These are phyloP conservation scores for Microplitis deprimator DNA, from an alignment of 2,888 invertebrate genomes.

Conservation along the genomic window DNA sequence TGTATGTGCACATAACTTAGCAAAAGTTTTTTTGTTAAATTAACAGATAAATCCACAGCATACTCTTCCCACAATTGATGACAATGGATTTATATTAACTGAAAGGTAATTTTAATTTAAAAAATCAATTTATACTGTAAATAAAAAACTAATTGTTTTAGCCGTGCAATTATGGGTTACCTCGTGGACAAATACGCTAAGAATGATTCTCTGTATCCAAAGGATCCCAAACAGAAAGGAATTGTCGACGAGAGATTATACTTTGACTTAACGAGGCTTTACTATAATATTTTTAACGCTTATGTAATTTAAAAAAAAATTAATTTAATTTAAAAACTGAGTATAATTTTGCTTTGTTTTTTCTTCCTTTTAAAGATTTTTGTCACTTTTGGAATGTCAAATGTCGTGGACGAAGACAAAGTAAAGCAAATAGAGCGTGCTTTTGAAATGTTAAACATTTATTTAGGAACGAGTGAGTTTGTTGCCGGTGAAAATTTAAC, in stretches of 20 bases:
- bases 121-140: slow-evolving; percentile 14
- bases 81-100: slow-evolving; percentile 85
- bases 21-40: slow-evolving; percentile 2
- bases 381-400: slow-evolving; percentile 73
- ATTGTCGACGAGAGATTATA: slow-evolving; percentile 84
- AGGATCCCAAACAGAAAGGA: slow-evolving; percentile 83
- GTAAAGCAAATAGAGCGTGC: slow-evolving; percentile 74
- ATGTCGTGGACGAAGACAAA: slow-evolving; percentile 59
- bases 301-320: slow-evolving; percentile 73
- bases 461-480: slow-evolving; percentile 76
- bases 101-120: slow-evolving; percentile 75
- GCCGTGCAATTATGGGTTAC: slow-evolving; percentile 87
- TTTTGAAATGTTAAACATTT: slow-evolving; percentile 75
- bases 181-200: slow-evolving; percentile 86
- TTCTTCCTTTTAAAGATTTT: slow-evolving; percentile 73
- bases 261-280: slow-evolving; percentile 86
- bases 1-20: background rate
- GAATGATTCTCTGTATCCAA: slow-evolving; percentile 82
- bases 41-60: slow-evolving; percentile 86
- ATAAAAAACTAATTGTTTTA: slow-evolving; percentile 48
- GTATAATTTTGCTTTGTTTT: too few relatives aligned
- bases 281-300: slow-evolving; percentile 79
- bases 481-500: slow-evolving; percentile 80
- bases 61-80: slow-evolving; percentile 86
- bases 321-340: too few relatives aligned